phyloP scores from a whole-genome alignment of 2,888 invertebrate species.

The Acronicta psi region DNA sequence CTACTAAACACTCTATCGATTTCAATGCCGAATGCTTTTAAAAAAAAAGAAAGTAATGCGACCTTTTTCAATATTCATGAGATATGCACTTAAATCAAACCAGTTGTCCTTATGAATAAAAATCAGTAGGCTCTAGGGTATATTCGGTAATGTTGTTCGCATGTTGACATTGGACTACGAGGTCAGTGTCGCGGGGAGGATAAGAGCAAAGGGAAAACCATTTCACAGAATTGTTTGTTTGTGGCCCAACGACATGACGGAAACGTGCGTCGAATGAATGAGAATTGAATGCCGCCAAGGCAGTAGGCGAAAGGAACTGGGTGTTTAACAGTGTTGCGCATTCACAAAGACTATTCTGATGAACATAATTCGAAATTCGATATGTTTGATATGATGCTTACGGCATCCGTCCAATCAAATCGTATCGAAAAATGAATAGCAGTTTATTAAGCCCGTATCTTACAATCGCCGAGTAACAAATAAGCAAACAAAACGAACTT shows the following conservation, averaged over 20 bases:
- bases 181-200: constrained; percentile 78
- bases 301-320: constrained; percentile 44
- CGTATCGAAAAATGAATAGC: constrained; percentile 8
- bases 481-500: constrained; percentile 72
- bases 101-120: constrained; percentile 69
- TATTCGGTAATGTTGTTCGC: constrained; percentile 61
- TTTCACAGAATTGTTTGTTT: constrained; percentile 70
- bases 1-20: constrained; percentile 12
- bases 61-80: constrained; percentile 65
- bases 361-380: constrained; percentile 19
- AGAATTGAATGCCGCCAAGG: constrained; percentile 58
- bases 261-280: constrained; percentile 62
- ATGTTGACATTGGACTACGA: constrained; percentile 75
- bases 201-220: constrained; percentile 72
- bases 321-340: constrained; percentile 26
- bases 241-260: constrained; percentile 57
- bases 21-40: constrained; percentile 19
- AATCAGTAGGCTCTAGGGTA: constrained; percentile 55
- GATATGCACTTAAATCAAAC: constrained; percentile 49
- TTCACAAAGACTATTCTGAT: constrained; percentile 22
- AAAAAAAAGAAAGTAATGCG: constrained; percentile 44
- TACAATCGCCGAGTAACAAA: constrained; percentile 49
- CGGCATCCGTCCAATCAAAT: constrained; percentile 10
- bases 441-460: constrained; percentile 21
- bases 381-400: constrained; percentile 19